phyloP scores from a whole-genome alignment of 2,797 vertebrate species.

The Epinephelus coioides region DNA sequence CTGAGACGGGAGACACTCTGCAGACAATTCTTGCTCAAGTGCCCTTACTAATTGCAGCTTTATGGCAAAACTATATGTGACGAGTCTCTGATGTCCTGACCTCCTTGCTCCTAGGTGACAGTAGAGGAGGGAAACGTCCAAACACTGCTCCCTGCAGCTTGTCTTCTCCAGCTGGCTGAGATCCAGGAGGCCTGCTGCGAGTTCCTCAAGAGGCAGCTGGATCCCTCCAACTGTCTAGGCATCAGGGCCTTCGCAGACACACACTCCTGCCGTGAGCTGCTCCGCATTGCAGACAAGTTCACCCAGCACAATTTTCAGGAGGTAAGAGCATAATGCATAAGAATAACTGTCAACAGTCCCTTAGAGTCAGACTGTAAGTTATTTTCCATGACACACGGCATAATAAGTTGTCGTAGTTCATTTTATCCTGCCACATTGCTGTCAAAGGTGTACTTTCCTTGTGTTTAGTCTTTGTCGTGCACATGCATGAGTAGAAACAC shows the following conservation, averaged over 20 bases:
- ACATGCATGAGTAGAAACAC: too few species aligned
- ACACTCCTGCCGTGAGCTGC: slow-evolving; percentile 96
- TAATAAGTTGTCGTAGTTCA: too few species aligned
- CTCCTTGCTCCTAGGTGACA: slow-evolving; percentile 87
- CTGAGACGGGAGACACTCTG: neutral
- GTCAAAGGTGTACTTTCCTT: too few species aligned
- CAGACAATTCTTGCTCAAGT: neutral
- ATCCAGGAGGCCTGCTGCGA: slow-evolving; percentile 99
- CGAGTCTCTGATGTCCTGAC: slow-evolving; percentile 2
- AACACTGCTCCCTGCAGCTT: slow-evolving; percentile 96
- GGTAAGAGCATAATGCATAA: slow-evolving; percentile 79
- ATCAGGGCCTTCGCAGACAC: slow-evolving; percentile 99
- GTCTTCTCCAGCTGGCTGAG: slow-evolving; percentile 97
- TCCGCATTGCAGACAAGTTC: slow-evolving; percentile 98
- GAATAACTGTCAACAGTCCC: neutral
- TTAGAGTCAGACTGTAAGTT: too few species aligned
- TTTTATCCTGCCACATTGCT: too few species aligned
- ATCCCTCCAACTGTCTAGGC: slow-evolving; percentile 98
- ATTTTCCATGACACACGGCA: too few species aligned
- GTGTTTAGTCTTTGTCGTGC: too few species aligned
- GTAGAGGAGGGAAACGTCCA: slow-evolving; percentile 99
- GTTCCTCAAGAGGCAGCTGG: slow-evolving; percentile 97
- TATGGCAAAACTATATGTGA: neutral
- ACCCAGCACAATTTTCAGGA: slow-evolving; percentile 99
- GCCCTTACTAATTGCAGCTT: neutral